Evolutionary conservation across 2,113 vertebrate species (phyloP).

Genomic region (Silurus glanis): DNA sequence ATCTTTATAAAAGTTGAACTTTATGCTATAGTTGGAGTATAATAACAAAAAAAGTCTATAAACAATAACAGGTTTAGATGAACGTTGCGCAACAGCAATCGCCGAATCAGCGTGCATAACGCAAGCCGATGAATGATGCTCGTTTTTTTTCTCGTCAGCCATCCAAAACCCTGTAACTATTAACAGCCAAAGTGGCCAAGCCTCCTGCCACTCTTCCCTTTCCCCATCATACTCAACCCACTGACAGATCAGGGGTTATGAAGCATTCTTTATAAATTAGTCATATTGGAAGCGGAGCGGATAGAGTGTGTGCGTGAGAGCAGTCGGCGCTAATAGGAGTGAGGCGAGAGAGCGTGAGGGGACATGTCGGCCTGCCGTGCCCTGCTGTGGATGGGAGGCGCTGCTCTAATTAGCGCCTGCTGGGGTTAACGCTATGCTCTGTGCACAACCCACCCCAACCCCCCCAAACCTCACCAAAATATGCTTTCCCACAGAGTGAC

Average conservation of each 20-base stretch:
- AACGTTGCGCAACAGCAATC: not conserved
- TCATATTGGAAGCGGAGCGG: conserved; percentile 60
- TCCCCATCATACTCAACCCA: conserved; percentile 28
- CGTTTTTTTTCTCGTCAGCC: conserved; percentile 17
- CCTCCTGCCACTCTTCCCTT: conserved; percentile 17
- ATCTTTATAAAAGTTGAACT: not conserved
- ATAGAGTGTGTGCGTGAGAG: conserved; percentile 51
- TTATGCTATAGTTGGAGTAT: not conserved
- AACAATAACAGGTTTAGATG: not conserved
- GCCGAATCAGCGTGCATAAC: not conserved
- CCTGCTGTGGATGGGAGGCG: conserved; percentile 63
- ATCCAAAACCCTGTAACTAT: conserved; percentile 8
- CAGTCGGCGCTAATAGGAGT: conserved; percentile 49
- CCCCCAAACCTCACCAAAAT: not conserved
- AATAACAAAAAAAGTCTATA: not conserved
- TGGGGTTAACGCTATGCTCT: conserved; percentile 67
- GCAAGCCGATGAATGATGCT: conserved; percentile 7
- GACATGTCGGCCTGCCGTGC: conserved; percentile 69
- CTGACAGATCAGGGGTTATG: conserved; percentile 52
- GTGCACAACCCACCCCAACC: conserved; percentile 47
- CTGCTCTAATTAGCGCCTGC: conserved; percentile 71
- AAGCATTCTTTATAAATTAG: conserved; percentile 71
- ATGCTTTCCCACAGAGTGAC: not conserved
- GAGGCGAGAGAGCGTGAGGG: conserved; percentile 66
- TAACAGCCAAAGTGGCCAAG: conserved; percentile 20